Evolutionary conservation across 2,888 invertebrate genomes (phyloP).

Genomic region (Habrosyne pyritoides): DNA sequence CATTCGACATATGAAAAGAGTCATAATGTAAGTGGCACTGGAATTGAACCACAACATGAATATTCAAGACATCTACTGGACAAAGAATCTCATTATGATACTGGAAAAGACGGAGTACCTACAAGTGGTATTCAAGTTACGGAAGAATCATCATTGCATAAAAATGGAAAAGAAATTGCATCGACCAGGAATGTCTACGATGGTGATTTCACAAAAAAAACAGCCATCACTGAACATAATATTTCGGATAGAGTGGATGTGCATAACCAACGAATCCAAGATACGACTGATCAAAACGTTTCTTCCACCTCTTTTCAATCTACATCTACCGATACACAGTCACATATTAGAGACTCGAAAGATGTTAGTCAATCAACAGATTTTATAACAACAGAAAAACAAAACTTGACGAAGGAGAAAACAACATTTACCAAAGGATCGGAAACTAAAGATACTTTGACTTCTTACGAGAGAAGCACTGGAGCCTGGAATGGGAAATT

Average conservation of each 20-base stretch:
- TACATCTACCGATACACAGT: slow-evolving; percentile 52
- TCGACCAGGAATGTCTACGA: slow-evolving; percentile 71
- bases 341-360: slow-evolving; percentile 51
- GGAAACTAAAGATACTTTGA: slow-evolving; percentile 71
- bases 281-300: slow-evolving; percentile 48
- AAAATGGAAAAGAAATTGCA: slow-evolving; percentile 75
- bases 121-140: slow-evolving; percentile 68
- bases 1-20: slow-evolving; percentile 80
- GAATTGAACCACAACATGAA: slow-evolving; percentile 82
- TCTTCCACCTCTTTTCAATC: slow-evolving; percentile 50
- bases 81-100: slow-evolving; percentile 83
- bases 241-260: slow-evolving; percentile 50
- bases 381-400: slow-evolving; percentile 73
- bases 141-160: slow-evolving; percentile 71
- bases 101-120: slow-evolving; percentile 81
- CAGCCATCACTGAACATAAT: slow-evolving; percentile 65
- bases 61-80: slow-evolving; percentile 81
- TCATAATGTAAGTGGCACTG: slow-evolving; percentile 80
- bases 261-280: slow-evolving; percentile 50
- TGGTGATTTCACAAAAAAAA: slow-evolving; percentile 74
- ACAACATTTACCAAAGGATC: slow-evolving; percentile 55
- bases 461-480: slow-evolving; percentile 74
- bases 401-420: slow-evolving; percentile 74
- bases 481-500: slow-evolving; percentile 85
- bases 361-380: slow-evolving; percentile 62